A percentile compares a stretch with the other conserved stretches of the same genome.
phyloP scores from a whole-genome alignment of 2,113 vertebrate genomes.

The Reinhardtius hippoglossoides region DNA sequence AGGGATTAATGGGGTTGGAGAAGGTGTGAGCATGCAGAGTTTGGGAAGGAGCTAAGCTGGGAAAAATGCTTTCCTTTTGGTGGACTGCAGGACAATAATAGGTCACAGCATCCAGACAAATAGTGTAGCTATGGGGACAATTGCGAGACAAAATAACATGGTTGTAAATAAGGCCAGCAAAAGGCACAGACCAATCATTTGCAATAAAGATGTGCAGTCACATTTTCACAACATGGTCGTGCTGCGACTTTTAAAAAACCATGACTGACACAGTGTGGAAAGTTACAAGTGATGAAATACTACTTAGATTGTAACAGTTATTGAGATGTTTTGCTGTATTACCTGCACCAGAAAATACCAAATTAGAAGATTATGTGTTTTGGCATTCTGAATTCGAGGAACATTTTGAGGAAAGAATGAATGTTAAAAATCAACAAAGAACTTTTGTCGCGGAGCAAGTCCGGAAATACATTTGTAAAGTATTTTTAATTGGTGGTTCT shows the following conservation, averaged over 20 bases:
- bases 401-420: too few relatives aligned
- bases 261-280: not conserved
- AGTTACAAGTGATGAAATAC: not conserved
- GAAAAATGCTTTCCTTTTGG: conserved; percentile 53
- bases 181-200: not conserved
- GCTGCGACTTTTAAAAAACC: not conserved
- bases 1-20: conserved; percentile 73
- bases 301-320: too few relatives aligned
- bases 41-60: conserved; percentile 51
- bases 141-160: not conserved
- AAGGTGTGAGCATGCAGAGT: conserved; percentile 59
- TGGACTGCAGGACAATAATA: conserved; percentile 53
- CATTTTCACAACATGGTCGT: not conserved
- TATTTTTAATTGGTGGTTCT: not conserved
- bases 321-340: too few relatives aligned
- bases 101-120: conserved; percentile 41
- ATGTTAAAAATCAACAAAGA: not conserved
- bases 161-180: too few relatives aligned
- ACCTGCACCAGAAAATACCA: too few relatives aligned
- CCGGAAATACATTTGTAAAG: not conserved
- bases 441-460: not conserved
- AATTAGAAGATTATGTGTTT: too few relatives aligned
- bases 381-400: too few relatives aligned
- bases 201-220: conserved; percentile 13
- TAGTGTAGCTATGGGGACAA: conserved; percentile 19